Evolutionary conservation across 1,140 invertebrate species (phyloP).

Genomic region (Eumaeus atala): DNA sequence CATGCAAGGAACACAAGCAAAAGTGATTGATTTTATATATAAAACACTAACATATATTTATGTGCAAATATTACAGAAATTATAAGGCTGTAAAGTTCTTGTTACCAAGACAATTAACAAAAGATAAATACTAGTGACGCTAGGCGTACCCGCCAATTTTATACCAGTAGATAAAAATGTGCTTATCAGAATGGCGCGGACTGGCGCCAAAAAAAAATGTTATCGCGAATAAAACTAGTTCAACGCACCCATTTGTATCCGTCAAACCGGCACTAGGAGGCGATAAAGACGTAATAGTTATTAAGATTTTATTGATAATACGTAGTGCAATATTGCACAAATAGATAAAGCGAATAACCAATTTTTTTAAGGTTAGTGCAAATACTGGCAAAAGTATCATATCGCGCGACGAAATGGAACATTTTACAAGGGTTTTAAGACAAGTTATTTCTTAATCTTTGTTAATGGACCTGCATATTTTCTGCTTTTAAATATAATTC

Average conservation of each 20-base stretch:
- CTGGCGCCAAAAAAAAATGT: constrained; percentile 47
- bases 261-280: constrained; percentile 20
- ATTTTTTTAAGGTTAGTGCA: too few relatives aligned
- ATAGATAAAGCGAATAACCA: neutral
- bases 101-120: constrained; percentile 1
- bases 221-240: constrained; percentile 48
- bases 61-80: too few relatives aligned
- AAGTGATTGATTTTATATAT: too few relatives aligned
- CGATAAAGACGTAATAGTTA: constrained; percentile 30
- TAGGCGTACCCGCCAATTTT: neutral
- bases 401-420: too few relatives aligned
- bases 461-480: too few relatives aligned
- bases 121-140: constrained; percentile 3
- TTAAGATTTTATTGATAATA: constrained; percentile 28
- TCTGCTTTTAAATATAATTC: too few relatives aligned
- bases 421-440: too few relatives aligned
- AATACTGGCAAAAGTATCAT: too few relatives aligned
- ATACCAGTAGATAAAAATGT: constrained; percentile 3
- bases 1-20: too few relatives aligned
- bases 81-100: too few relatives aligned
- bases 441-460: too few relatives aligned
- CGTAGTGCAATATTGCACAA: constrained; percentile 19
- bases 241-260: constrained; percentile 30
- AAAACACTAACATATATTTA: too few relatives aligned
- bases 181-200: constrained; percentile 20